Conservation (phyloP, 2,113 vertebrate genomes). For the Pterocles orientalis region DNA sequence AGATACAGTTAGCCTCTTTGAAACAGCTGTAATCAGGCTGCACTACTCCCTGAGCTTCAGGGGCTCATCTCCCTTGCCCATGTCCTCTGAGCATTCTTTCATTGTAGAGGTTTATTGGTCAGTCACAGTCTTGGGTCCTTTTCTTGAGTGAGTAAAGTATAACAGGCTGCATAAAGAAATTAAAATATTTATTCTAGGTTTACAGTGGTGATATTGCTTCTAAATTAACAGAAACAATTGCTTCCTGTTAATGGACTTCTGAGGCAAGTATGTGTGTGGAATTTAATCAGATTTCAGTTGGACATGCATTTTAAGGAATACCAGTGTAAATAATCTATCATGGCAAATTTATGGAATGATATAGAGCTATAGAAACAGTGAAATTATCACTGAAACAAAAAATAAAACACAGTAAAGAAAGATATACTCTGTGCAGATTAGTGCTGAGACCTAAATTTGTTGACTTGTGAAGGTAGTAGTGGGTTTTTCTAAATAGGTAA, state of each 20-base stretch:
- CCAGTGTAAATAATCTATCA: background rate
- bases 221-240: background rate
- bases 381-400: background rate
- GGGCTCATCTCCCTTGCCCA: background rate
- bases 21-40: background rate
- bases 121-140: background rate
- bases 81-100: background rate
- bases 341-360: background rate
- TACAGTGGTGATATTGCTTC: background rate
- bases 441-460: background rate
- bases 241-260: background rate
- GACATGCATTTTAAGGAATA: background rate
- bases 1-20: background rate
- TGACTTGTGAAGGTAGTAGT: background rate
- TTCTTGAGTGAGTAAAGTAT: background rate
- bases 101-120: background rate
- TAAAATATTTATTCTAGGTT: background rate
- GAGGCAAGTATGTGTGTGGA: accelerated
- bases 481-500: background rate
- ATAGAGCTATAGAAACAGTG: background rate
- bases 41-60: accelerated
- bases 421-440: background rate
- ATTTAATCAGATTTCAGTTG: background rate
- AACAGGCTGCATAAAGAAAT: background rate
- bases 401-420: background rate